Conservation (phyloP, 2,888 invertebrate species). For the Phorcus lineatus region DNA sequence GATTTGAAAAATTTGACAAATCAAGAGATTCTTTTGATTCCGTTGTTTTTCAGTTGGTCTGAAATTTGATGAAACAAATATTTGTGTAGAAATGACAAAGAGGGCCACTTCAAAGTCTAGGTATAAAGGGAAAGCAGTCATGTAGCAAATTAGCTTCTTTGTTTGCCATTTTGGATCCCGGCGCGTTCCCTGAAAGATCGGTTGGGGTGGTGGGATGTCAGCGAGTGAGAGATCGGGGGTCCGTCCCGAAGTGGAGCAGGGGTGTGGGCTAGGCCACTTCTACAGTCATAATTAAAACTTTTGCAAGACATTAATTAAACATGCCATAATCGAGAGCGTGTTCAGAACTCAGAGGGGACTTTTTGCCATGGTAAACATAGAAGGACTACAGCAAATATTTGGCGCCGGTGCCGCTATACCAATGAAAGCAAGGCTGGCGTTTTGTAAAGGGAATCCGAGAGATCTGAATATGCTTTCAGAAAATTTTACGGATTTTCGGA, state of each 20-base stretch:
- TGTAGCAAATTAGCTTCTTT: constrained; percentile 10
- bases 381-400: constrained; percentile 19
- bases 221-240: background rate
- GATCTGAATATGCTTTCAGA: constrained; percentile 22
- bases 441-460: constrained; percentile 5
- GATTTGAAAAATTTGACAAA: constrained; percentile 8
- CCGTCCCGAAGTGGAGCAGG: background rate
- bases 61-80: constrained; percentile 21
- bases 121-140: background rate
- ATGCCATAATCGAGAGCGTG: constrained; percentile 4
- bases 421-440: background rate
- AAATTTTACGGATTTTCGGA: constrained; percentile 24
- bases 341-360: background rate
- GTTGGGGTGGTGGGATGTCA: background rate
- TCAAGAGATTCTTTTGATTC: background rate
- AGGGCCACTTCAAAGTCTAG: constrained; percentile 10
- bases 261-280: background rate
- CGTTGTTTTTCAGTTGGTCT: background rate
- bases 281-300: constrained; percentile 2
- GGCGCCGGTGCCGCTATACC: constrained; percentile 11
- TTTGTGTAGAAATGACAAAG: constrained; percentile 11
- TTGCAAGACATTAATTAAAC: constrained; percentile 4
- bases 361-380: constrained; percentile 10
- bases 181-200: background rate
- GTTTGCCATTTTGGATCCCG: background rate